These are phyloP conservation scores for Oscheius sp. DNA, from an alignment of 2,888 invertebrate species.

Conservation along the genomic window DNA sequence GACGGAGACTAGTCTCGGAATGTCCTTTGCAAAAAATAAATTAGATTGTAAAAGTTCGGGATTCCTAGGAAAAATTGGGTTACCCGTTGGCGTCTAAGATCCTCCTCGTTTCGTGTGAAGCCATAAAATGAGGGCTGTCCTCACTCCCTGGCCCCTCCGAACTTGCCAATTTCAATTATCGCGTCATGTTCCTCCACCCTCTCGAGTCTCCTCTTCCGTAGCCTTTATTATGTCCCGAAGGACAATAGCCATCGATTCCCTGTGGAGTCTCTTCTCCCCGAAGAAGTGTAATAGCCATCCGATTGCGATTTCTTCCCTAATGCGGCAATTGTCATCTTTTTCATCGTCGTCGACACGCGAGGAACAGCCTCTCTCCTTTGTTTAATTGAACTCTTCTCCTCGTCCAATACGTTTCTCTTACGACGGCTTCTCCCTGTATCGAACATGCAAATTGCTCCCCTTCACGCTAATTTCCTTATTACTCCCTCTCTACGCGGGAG, in stretches of 20 bases:
- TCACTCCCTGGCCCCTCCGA: background rate
- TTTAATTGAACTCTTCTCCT: too few species aligned
- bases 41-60: too few species aligned
- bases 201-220: background rate
- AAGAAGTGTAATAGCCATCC: slow-evolving; percentile 22
- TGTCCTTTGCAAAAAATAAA: too few species aligned
- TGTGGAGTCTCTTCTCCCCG: too few species aligned
- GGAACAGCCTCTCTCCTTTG: too few species aligned
- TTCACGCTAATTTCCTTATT: too few species aligned
- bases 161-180: slow-evolving; percentile 9
- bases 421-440: too few species aligned
- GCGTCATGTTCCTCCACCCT: background rate
- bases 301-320: slow-evolving; percentile 14
- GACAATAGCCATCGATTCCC: slow-evolving; percentile 10
- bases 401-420: too few species aligned
- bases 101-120: background rate
- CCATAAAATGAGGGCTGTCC: background rate
- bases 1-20: too few species aligned
- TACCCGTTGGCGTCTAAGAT: background rate
- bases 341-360: slow-evolving; percentile 11
- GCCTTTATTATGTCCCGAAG: background rate
- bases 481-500: too few species aligned
- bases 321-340: slow-evolving; percentile 17
- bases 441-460: too few species aligned
- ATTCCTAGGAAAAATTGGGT: background rate